phyloP scores from a whole-genome alignment of 2,113 vertebrate species.

The Passer montanus region DNA sequence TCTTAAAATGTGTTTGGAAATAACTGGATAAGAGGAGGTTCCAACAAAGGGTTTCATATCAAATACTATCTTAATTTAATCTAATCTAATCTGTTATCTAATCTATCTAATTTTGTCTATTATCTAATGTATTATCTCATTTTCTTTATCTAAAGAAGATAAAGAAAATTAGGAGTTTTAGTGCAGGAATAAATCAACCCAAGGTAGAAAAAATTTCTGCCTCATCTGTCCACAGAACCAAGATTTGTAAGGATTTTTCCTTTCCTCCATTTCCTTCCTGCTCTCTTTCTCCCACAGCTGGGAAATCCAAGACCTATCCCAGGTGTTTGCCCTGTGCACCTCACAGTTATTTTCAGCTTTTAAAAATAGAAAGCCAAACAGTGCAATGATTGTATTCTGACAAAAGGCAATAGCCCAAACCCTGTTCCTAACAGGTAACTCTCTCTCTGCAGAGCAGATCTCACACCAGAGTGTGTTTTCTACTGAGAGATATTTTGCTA shows the following conservation, averaged over 20 bases:
- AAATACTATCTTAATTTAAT: background rate
- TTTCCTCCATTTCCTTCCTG: background rate
- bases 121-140: background rate
- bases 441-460: background rate
- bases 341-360: background rate
- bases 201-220: background rate
- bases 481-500: accelerated
- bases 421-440: background rate
- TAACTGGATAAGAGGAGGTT: background rate
- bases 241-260: background rate
- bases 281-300: background rate
- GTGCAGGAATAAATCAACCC: background rate
- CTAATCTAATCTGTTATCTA: background rate
- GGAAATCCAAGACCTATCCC: background rate
- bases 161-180: background rate
- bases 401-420: background rate
- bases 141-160: background rate
- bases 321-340: background rate
- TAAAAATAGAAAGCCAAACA: background rate
- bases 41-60: background rate
- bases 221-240: background rate
- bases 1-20: background rate
- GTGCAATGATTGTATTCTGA: background rate
- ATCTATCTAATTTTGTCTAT: background rate
- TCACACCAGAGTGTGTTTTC: background rate